These are phyloP conservation scores for Nematolebias whitei DNA, from an alignment of 2,113 vertebrate species.

Conservation along the genomic window DNA sequence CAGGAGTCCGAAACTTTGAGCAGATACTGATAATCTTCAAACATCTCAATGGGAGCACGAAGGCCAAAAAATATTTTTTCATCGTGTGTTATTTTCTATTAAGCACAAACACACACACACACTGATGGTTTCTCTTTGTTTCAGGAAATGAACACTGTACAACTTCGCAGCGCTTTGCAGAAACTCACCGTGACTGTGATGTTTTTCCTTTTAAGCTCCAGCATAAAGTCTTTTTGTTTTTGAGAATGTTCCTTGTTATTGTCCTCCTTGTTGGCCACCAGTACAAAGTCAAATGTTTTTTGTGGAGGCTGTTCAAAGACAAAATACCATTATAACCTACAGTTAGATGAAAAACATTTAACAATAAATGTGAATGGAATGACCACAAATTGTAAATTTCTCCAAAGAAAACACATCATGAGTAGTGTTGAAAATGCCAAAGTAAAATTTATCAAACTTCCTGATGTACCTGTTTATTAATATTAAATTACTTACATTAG, in stretches of 20 bases:
- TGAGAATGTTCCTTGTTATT: slow-evolving; percentile 30
- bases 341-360: not conserved
- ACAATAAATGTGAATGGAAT: too few species aligned
- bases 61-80: slow-evolving; percentile 85
- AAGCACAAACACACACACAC: slow-evolving; percentile 12
- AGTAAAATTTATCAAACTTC: too few species aligned
- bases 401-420: too few species aligned
- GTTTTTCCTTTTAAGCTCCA: slow-evolving; percentile 76
- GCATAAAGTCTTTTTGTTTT: slow-evolving; percentile 82
- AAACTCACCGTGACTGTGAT: slow-evolving; percentile 82
- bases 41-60: slow-evolving; percentile 74
- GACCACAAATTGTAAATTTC: too few species aligned
- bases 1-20: slow-evolving; percentile 77
- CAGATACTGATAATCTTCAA: slow-evolving; percentile 82
- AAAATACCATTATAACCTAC: not conserved
- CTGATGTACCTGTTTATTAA: too few species aligned
- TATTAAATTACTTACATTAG: too few species aligned
- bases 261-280: slow-evolving; percentile 75
- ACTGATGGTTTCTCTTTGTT: not conserved
- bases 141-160: not conserved
- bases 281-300: slow-evolving; percentile 83
- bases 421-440: too few species aligned
- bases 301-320: slow-evolving; percentile 26
- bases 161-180: not conserved
- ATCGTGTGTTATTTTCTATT: slow-evolving; percentile 74